Evolutionary conservation across 2,888 invertebrate genomes (phyloP), one percentile per base, ranked within the genome.

Genomic region (Aspidiotus rigidus): DNA sequence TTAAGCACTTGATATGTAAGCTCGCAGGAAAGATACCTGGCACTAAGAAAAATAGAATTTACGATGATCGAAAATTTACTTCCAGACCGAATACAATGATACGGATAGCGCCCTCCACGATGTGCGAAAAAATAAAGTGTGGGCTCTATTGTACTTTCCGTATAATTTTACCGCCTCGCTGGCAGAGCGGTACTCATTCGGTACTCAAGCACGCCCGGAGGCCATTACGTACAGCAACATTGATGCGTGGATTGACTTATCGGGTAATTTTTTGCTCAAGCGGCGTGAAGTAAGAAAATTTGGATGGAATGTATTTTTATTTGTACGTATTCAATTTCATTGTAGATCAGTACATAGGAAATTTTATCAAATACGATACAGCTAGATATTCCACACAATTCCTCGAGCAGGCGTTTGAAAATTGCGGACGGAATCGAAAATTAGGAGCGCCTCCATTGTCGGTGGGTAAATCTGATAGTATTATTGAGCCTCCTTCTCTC

Each of bases 271-370:
- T 49, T 62, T 49, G 49, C n/a, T 49, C 10, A 56, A 56, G 2
- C 5, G 28, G 28, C 28, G 49, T 13, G n/a, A 49, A 49, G 6
- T 49, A 13, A 13, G 11, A 6, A 49, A 49, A 49, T 6, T n/a
- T n/a, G n/a, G n/a, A 13, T 8, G 2, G n/a, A 53, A 3, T 53
- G 1, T 53, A 13, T 53, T 53, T 53, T 28, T 62, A 8, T 7
- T 61, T 40, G 17, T 28, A 40, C 6, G 57, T 57, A 57, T 15
- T 1, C 5, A 53, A 60, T 60, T 60, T 57, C 53, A 44, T 77
- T 79, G 56, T 79, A 93, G 93, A 92, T 81, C 87, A 90, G 74
- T 92, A 93, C 79, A 87, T 92, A 72, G 86, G 88, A 0, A 81
- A 86, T 73, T 86, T 85, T 73, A 77, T 93, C 62, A 86, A 90